A percentile compares a stretch with the other conserved stretches of the same genome.
These are phyloP conservation scores for Nyctibius bracteatus DNA, from an alignment of 2,113 vertebrate genomes.

Conservation along the genomic window DNA sequence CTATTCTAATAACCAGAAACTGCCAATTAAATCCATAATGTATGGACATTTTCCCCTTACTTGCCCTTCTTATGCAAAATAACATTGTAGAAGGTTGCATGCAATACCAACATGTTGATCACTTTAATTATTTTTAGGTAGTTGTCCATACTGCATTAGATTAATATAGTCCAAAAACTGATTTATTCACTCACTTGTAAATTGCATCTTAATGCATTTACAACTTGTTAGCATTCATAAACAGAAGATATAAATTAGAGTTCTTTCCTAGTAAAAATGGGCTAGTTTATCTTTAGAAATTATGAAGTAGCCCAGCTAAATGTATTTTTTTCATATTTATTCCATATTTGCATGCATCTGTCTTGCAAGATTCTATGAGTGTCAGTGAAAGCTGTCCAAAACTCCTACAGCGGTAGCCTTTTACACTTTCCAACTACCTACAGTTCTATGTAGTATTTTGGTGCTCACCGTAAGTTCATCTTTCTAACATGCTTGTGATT, in stretches of 20 bases:
- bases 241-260: background rate
- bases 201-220: slow-evolving; percentile 2
- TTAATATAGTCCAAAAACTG: slow-evolving; percentile 40
- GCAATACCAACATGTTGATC: slow-evolving; percentile 46
- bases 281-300: background rate
- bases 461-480: background rate
- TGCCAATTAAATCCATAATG: slow-evolving; percentile 65
- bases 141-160: slow-evolving; percentile 56
- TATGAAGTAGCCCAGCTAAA: background rate
- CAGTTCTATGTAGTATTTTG: background rate
- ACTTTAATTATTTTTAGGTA: slow-evolving; percentile 51
- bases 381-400: background rate
- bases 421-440: background rate
- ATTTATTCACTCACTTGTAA: slow-evolving; percentile 50
- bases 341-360: background rate
- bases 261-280: background rate
- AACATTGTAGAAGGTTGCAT: background rate
- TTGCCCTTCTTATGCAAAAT: slow-evolving; percentile 64
- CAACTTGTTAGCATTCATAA: background rate
- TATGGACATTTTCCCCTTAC: slow-evolving; percentile 39
- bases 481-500: background rate
- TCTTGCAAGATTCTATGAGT: background rate
- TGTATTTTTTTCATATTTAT: background rate
- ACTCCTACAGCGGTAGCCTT: background rate
- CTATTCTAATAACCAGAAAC: slow-evolving; percentile 32